Conservation (phyloP, 1,140 invertebrate genomes). For the Parasteatoda tepidariorum region DNA sequence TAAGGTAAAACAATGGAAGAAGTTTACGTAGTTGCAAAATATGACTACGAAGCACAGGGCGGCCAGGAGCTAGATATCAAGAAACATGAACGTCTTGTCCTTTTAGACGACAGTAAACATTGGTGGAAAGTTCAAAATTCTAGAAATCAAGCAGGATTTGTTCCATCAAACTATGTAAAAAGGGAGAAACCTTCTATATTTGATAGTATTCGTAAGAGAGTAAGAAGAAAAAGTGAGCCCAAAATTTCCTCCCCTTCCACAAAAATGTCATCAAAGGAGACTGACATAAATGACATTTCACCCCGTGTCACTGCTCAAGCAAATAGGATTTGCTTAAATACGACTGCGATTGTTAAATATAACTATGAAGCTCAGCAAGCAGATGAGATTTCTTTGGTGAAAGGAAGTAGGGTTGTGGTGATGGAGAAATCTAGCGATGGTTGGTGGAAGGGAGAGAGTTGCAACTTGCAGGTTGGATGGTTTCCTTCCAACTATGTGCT, state of each 20-base stretch:
- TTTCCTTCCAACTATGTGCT: constrained; percentile 99
- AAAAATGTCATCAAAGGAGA: constrained; percentile 60
- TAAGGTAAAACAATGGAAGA: constrained; percentile 76
- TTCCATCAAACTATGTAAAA: constrained; percentile 99
- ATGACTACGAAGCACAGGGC: constrained; percentile 97
- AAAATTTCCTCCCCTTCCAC: constrained; percentile 70
- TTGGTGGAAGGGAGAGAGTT: constrained; percentile 97
- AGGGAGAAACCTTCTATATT: constrained; percentile 95
- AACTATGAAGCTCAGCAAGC: constrained; percentile 97
- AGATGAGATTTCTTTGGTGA: constrained; percentile 92
- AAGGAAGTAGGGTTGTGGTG: constrained; percentile 87
- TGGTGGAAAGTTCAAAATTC: constrained; percentile 98
- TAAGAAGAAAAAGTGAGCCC: constrained; percentile 91
- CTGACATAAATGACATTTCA: constrained; percentile 71
- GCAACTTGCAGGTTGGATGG: constrained; percentile 86
- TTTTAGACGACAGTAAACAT: constrained; percentile 97
- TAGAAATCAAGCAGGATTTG: constrained; percentile 93
- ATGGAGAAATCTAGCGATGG: constrained; percentile 98
- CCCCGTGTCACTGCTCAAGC: constrained; percentile 47
- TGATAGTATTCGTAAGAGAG: constrained; percentile 94
- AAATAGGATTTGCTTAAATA: constrained; percentile 54
- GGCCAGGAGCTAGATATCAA: constrained; percentile 95
- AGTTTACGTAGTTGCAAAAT: constrained; percentile 97
- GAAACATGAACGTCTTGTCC: constrained; percentile 95
- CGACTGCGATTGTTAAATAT: constrained; percentile 90